Evolutionary conservation across 2,113 vertebrate species (phyloP).

Genomic region (Urocitellus parryii): DNA sequence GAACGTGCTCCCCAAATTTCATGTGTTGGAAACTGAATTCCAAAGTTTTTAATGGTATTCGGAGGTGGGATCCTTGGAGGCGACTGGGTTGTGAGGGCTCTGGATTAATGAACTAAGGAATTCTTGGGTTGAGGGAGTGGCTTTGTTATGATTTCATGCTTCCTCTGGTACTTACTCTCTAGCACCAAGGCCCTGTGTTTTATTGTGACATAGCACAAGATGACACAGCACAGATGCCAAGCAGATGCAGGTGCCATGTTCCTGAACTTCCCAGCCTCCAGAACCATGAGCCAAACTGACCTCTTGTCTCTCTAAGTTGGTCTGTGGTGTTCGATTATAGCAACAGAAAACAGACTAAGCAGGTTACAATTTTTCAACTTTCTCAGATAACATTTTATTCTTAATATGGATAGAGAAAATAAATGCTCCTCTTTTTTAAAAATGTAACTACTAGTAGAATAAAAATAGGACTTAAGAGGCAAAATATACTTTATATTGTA

Average conservation of each 20-base stretch:
- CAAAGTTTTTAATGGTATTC: too few relatives aligned
- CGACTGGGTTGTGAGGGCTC: too few relatives aligned
- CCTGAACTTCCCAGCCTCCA: neutral
- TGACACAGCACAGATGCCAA: neutral
- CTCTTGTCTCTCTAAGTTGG: neutral
- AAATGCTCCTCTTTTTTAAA: neutral
- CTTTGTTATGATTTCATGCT: neutral
- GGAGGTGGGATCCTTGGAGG: neutral
- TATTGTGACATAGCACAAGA: neutral
- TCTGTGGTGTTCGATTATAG: neutral
- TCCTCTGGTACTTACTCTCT: neutral
- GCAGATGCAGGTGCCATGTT: neutral
- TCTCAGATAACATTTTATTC: neutral
- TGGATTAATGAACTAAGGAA: neutral
- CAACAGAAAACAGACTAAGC: neutral
- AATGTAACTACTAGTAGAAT: neutral
- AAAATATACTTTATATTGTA: neutral
- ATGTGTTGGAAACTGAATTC: neutral
- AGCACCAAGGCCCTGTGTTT: neutral
- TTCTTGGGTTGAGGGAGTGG: neutral
- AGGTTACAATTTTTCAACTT: neutral
- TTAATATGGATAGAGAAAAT: neutral
- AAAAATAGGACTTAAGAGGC: neutral
- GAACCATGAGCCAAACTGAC: neutral
- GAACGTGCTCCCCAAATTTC: neutral